Percentiles rank a stretch among this genome's conserved stretches.
Conservation (phyloP, 2,113 vertebrate species). For the Machaerirhynchus nigripectus region DNA sequence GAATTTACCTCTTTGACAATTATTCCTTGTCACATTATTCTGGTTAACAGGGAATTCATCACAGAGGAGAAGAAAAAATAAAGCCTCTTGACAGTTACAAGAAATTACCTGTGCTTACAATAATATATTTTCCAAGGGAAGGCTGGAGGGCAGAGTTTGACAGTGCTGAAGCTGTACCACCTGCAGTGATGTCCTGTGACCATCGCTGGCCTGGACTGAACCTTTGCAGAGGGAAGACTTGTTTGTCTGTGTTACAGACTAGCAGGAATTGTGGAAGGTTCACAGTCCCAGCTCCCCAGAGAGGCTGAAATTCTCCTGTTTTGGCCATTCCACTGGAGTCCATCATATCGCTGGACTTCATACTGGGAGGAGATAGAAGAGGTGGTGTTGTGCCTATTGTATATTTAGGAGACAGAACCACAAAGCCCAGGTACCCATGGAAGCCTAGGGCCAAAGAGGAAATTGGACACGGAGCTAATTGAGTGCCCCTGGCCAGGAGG, state of each 20-base stretch:
- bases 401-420: background rate
- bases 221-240: background rate
- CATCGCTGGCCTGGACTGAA: background rate
- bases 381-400: background rate
- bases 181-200: background rate
- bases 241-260: background rate
- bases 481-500: background rate
- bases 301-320: background rate
- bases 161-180: background rate
- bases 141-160: background rate
- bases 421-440: background rate
- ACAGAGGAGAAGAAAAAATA: background rate
- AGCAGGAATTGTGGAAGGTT: background rate
- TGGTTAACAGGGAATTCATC: conserved; percentile 34
- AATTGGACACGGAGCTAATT: background rate
- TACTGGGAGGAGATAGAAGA: background rate
- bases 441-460: background rate
- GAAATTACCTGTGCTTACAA: background rate
- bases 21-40: conserved; percentile 30
- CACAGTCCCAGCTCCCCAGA: background rate
- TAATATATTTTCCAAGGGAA: background rate
- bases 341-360: background rate
- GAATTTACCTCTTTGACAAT: conserved; percentile 39
- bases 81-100: background rate
- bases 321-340: background rate